A percentile compares a stretch with the other conserved stretches of the same genome.
phyloP scores from a whole-genome alignment of 2,888 invertebrate genomes.

The Rotaria macrura region DNA sequence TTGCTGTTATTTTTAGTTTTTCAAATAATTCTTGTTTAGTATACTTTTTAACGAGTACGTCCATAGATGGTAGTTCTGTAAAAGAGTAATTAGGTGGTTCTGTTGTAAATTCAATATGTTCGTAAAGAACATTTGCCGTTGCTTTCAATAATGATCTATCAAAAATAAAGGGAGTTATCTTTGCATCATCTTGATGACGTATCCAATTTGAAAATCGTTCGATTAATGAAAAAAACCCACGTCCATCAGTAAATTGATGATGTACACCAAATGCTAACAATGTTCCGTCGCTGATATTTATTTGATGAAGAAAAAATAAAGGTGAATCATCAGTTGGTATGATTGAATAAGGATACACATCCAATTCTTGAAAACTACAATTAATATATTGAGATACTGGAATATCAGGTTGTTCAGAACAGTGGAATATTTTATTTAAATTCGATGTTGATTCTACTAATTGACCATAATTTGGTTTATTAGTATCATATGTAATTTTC shows the following conservation, averaged over 20 bases:
- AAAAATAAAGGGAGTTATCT: not conserved
- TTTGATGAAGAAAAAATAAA: not conserved
- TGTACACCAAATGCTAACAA: not conserved
- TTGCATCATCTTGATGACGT: not conserved
- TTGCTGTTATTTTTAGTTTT: not conserved
- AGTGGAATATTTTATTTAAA: not conserved
- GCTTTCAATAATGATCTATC: not conserved
- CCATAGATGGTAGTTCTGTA: not conserved
- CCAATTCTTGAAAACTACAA: not conserved
- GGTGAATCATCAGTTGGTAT: not conserved
- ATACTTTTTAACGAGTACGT: not conserved
- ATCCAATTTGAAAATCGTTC: not conserved
- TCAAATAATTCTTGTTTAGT: not conserved
- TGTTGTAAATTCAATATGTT: not conserved
- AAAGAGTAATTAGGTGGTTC: not conserved
- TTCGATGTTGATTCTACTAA: not conserved
- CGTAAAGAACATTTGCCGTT: not conserved
- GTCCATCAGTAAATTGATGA: not conserved
- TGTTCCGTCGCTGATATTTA: not conserved
- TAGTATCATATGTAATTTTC: not conserved
- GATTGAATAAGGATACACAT: not conserved
- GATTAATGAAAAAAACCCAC: not conserved
- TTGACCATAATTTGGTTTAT: not conserved
- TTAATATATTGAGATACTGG: not conserved
- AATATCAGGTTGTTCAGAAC: not conserved